Base-by-base conservation (phyloP, 2,113 vertebrate species). In the Pachyramphus minor region DNA sequence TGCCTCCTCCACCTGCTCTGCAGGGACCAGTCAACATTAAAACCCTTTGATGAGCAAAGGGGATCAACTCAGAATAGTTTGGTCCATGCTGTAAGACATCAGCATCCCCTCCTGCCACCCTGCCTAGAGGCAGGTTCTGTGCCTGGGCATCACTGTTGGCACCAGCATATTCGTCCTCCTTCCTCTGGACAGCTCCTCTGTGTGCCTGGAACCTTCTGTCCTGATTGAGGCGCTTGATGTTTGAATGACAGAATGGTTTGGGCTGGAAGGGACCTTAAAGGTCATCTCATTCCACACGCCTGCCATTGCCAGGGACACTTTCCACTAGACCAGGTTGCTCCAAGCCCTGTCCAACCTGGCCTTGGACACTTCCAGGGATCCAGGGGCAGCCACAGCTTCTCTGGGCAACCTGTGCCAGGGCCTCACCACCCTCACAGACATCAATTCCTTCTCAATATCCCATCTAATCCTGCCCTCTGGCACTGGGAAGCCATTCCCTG, bases 201-300 rank as follows among this genome's bases (percentile, higher is more conserved):
- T 59, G 1, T 2, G 5, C 39, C 50, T 3, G 6, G 82, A 68
- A 41, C 10, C 6, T 50, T 45, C 69, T 13, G 1, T 6, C 8
- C 35, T 33, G 24, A 27, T 8, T 45, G 41, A 87, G 33, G 21
- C n/a, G 47, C 31, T 24, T 15, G 4, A 5, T 8, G 10, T 39
- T 64, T 59, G 45, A 66, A 44, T 14, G n/a, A 31, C 2, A 9
- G 25, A 20, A 33, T 2, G 12, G 27, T 53, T 62, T 64, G 45
- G 4, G 7, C 19, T 1, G 28, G 37, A 8, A 69, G 27, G 6
- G 17, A 63, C 17, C 3, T 21, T 3, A 0, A 20, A 71, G 10
- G 0, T 3, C 19, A 9, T 3, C 23, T 1, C 0, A 1, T 21
- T 2, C 15, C 44, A 28, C 1, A 6, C 19, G 8, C 16, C 45